Evolutionary conservation across 2,113 vertebrate genomes (phyloP), one percentile per base, ranked within the genome.

Genomic region (Gymnocephalus cernua): DNA sequence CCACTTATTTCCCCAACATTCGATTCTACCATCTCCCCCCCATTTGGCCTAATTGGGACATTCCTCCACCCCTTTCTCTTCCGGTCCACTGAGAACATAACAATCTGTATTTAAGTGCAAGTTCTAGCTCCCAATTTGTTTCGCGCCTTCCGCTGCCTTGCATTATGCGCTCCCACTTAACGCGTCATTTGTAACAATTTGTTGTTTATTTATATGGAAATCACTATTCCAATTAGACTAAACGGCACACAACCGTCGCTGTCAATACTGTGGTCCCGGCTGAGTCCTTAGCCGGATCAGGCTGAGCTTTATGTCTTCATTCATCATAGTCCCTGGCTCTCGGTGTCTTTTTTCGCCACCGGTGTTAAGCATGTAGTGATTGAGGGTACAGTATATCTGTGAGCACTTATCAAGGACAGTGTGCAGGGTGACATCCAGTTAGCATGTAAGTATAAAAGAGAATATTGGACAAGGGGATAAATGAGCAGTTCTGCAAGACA

Each of bases 181-280:
- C 77, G 75, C 16, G 9, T 75, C 74, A 91, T 94, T 90, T 91
- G 86, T 83, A 86, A 83, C 90, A 80, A 91, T 90, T 88, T 92
- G 89, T 83, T 77, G 72, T 77, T 80, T 91, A 82, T 91, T 91
- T 90, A 53, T 85, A 87, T 93, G 84, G 82, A 91, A 93, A 93
- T 93, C 82, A 66, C 78, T 74, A 27, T 65, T 56, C 79, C 82
- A 90, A 89, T 93, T 87, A 91, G 73, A 50, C 62, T 68, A 72
- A 81, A 79, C 32, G 18, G 80, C 76, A 64, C 75, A 73, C 61
- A 70, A 54, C 59, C 32, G 5, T 32, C 27, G 16, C 68, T 85
- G 88, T 91, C 86, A 80, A 89, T 90, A 83, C 74, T 41, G 68
- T 76, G 61, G 25, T 71, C 54, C 29, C 6, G 13, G 21, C 13